Evolutionary conservation across 2,888 invertebrate species (phyloP), one percentile per base, ranked within the genome.

Genomic region (Hyposoter dolosus): DNA sequence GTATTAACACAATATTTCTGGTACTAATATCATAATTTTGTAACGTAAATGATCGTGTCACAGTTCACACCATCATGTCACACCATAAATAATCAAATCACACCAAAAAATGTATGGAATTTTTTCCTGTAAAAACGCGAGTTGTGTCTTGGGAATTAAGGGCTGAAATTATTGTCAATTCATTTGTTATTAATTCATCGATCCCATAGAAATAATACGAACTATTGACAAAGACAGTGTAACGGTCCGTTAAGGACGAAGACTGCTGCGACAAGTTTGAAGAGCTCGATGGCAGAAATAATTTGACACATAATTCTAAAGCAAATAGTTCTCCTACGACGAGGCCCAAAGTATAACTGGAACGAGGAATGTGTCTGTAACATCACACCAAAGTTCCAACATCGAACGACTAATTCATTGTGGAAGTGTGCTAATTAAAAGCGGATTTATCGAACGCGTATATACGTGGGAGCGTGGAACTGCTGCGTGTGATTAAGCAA

Each of bases 361-460:
- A 43, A 32, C 19, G 68, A 56, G 35, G 19, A 60, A 71, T 19
- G 56, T 56, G 56, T 56, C 50, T 23, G 43, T 32, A 56, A 19
- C 35, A 43, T 63, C 17, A n/a, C 63, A 45, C 19, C n/a, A 7
- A 80, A 83, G 60, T 69, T 75, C 63, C 53, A 56, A 56, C 80
- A 53, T 80, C 65, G 63, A 76, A 76, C 35, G 69, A 50, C 80
- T 84, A 80, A 84, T 80, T 80, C 65, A 76, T 76, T 71, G 53
- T 65, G 17, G 43, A 65, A 76, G 45, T 84, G 63, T 50, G 71
- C 71, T 80, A 84, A 80, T 84, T 84, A 84, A 63, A 75, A 80
- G 47, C 19, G 71, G 53, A 68, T 65, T 68, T 60, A 69, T 68
- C 65, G 60, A 76, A 76, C 71, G 47, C 69, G 71, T 47, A 56